These are phyloP conservation scores for Micrasema longulum DNA, from an alignment of 1,140 invertebrate species.

Conservation along the genomic window DNA sequence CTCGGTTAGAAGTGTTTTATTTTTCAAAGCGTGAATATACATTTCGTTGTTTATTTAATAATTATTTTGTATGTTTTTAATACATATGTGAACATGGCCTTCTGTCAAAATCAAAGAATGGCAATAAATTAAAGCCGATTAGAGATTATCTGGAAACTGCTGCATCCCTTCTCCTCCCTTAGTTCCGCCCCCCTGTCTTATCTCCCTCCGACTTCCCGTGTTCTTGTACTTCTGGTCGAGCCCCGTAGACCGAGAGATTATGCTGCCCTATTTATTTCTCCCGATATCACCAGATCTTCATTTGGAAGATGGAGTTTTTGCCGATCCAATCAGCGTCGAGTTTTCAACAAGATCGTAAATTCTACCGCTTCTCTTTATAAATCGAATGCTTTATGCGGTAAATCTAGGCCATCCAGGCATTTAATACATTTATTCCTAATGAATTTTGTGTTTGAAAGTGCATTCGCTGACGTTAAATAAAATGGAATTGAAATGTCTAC, in stretches of 20 bases:
- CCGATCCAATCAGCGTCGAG: slow-evolving; percentile 37
- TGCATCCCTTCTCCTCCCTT: slow-evolving; percentile 6
- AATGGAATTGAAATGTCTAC: too few relatives aligned
- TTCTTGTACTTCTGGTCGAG: slow-evolving; percentile 21
- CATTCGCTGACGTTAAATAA: too few relatives aligned
- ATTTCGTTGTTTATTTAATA: background rate
- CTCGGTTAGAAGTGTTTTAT: too few relatives aligned
- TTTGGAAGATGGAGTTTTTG: slow-evolving; percentile 46
- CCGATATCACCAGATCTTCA: slow-evolving; percentile 50
- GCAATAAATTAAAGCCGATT: slow-evolving; percentile 39
- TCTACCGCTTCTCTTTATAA: slow-evolving; percentile 29
- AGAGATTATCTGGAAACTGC: slow-evolving; percentile 30
- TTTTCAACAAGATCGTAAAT: slow-evolving; percentile 40
- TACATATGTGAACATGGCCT: slow-evolving; percentile 1
- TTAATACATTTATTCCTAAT: too few relatives aligned
- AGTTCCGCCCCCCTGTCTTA: slow-evolving; percentile 3
- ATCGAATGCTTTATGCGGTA: slow-evolving; percentile 41
- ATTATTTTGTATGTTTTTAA: background rate
- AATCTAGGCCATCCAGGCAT: slow-evolving; percentile 13
- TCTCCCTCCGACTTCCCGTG: slow-evolving; percentile 8
- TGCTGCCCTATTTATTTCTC: slow-evolving; percentile 51
- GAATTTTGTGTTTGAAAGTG: too few relatives aligned
- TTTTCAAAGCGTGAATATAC: background rate
- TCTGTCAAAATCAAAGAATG: slow-evolving; percentile 15
- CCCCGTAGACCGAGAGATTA: slow-evolving; percentile 44